Base-by-base conservation (phyloP, 2,113 vertebrate species). In the Cyanoramphus novaezelandiae region DNA sequence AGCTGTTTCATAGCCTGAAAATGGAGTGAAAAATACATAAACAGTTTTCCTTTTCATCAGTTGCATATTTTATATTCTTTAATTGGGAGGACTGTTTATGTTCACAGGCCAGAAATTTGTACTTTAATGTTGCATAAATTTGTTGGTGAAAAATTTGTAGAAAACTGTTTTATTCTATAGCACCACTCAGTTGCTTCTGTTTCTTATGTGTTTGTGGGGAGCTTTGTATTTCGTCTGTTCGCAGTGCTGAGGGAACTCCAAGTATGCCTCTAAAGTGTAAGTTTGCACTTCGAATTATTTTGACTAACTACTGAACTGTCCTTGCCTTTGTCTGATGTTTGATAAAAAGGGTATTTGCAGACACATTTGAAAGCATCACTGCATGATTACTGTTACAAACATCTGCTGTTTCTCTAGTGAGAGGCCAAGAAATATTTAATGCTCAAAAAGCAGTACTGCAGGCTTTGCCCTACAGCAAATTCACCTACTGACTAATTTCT, bases 391-490 rank as follows among this genome's bases (percentile, higher is more conserved):
- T 82, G 10, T 59, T 57, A 21, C 2, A 91, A 88, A 60, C 55
- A 70, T 49, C 28, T 74, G 53, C 46, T 86, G 20, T 68, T 71
- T 74, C 52, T 85, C 41, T 91, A 82, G 31, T 35, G 60, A 81
- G 50, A 75, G 59, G 39, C 84, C 76, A 89, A 90, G 63, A 93
- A 70, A 62, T 69, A 74, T 8, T 37, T 55, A 63, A 63, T 68
- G 33, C 47, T 91, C 41, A 67, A 57, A 95, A 95, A 82, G 29
- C 71, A 81, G 17, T 77, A 81, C 78, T 94, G 52, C 47, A 29
- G 57, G 57, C 31, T 94, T 92, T 84, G 63, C 43, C 39, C 29
- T 86, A 13, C 33, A 75, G 81, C 68, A 75, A 7, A 29, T 94
- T 85, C 1, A 6, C 53, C 37, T 86, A 11, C 31, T 33, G 60